A percentile compares a stretch with the other conserved stretches of the same genome.
phyloP scores from a whole-genome alignment of 1,140 invertebrate species.

The Anadara kagoshimensis region DNA sequence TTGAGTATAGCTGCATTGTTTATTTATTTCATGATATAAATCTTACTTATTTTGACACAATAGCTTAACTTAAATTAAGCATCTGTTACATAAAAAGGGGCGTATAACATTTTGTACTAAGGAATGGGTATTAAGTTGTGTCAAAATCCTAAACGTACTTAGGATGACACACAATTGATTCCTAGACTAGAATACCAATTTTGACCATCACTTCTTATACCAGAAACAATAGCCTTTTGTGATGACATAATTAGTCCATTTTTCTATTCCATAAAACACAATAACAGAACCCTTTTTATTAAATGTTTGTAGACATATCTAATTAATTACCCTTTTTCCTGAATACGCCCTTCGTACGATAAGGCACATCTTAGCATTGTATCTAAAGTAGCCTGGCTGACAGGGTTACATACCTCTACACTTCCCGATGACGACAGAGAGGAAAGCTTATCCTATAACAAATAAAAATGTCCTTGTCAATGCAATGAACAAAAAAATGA shows the following conservation, averaged over 20 bases:
- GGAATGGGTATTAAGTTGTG: too few relatives aligned
- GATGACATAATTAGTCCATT: not conserved
- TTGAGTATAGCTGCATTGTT: too few relatives aligned
- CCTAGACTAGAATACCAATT: too few relatives aligned
- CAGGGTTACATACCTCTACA: slow-evolving; percentile 17
- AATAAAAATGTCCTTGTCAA: not conserved
- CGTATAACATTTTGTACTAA: too few relatives aligned
- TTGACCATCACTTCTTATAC: too few relatives aligned
- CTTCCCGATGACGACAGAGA: slow-evolving; percentile 14
- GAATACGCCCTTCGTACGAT: slow-evolving; percentile 20
- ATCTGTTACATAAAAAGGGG: too few relatives aligned
- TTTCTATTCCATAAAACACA: not conserved
- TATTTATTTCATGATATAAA: too few relatives aligned
- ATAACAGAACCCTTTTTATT: not conserved
- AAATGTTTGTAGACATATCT: not conserved
- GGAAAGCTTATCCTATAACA: not conserved
- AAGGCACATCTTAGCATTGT: slow-evolving; percentile 36
- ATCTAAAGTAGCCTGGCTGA: slow-evolving; percentile 28
- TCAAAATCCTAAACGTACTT: too few relatives aligned
- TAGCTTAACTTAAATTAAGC: too few relatives aligned
- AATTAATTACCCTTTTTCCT: slow-evolving; percentile 29
- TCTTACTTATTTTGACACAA: too few relatives aligned
- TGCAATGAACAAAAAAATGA: not conserved
- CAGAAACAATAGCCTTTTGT: not conserved
- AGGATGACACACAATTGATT: too few relatives aligned